Percentiles rank a stretch among this genome's conserved stretches.
These are phyloP conservation scores for Ophion ventricosus DNA, from an alignment of 2,888 invertebrate genomes.

Conservation along the genomic window DNA sequence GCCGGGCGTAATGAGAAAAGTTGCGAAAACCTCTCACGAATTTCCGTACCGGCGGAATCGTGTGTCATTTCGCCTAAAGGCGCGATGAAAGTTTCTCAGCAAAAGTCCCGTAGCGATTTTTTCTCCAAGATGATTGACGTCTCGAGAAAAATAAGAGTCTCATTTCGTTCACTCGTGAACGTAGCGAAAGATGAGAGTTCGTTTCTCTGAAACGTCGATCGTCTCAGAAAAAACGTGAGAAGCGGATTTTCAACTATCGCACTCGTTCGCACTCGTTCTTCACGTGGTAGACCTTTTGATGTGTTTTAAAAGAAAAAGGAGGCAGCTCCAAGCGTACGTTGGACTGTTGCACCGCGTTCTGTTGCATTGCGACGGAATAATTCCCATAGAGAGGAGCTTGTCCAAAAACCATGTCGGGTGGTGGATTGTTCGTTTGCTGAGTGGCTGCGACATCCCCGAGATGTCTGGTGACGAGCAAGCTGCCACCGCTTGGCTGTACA, in stretches of 20 bases:
- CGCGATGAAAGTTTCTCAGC: no score
- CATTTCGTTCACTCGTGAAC: background rate
- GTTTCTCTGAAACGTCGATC: background rate
- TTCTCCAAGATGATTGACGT: background rate
- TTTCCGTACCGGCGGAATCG: background rate
- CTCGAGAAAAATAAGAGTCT: background rate
- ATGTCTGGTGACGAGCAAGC: conserved; percentile 61
- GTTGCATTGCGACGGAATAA: conserved; percentile 78
- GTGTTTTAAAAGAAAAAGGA: background rate
- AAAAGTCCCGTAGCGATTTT: no score
- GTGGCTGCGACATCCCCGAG: conserved; percentile 48
- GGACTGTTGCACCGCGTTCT: conserved; percentile 75
- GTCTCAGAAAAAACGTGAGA: background rate
- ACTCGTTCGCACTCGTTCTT: background rate
- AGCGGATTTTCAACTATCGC: background rate
- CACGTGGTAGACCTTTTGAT: background rate
- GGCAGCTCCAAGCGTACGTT: conserved; percentile 67
- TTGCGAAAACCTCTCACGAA: background rate
- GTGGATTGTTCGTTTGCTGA: conserved; percentile 59
- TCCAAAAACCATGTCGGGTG: conserved; percentile 76
- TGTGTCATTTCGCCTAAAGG: background rate
- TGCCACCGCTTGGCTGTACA: conserved; percentile 51
- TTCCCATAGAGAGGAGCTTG: conserved; percentile 80
- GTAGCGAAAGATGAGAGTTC: background rate
- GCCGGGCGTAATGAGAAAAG: background rate